A percentile compares a stretch with the other conserved stretches of the same genome.
Evolutionary conservation across 2,113 vertebrate genomes (phyloP).

Genomic region (Indicator indicator): DNA sequence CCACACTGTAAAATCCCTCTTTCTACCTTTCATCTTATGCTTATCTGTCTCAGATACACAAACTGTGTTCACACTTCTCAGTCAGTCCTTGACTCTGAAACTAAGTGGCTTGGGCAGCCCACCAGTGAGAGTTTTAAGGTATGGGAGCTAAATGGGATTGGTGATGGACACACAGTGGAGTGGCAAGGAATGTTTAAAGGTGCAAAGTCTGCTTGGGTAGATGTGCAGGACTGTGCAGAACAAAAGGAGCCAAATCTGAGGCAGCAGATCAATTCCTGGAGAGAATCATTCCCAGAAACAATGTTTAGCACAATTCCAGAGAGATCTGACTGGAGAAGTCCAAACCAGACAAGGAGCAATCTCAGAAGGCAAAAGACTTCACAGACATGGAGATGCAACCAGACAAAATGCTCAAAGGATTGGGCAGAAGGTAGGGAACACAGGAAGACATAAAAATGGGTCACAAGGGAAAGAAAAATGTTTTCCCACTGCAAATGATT

Average conservation of each 20-base stretch:
- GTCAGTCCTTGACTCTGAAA: background rate
- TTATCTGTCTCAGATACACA: background rate
- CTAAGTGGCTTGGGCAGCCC: background rate
- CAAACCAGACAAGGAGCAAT: background rate
- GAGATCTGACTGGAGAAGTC: background rate
- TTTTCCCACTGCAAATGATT: background rate
- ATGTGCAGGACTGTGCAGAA: background rate
- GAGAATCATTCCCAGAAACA: background rate
- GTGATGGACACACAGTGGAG: background rate
- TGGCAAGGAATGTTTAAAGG: background rate
- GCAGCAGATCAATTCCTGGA: background rate
- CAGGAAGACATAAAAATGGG: background rate
- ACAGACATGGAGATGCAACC: background rate
- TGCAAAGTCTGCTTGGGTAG: background rate
- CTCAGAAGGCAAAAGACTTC: background rate
- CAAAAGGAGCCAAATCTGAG: background rate
- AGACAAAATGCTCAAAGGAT: background rate
- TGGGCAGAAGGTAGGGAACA: background rate
- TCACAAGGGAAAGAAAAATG: background rate
- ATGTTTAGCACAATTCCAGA: background rate
- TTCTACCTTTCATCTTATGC: background rate
- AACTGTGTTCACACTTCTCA: background rate
- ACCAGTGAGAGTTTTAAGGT: background rate
- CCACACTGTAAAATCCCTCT: too few species aligned
- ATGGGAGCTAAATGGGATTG: fast-evolving